These are phyloP conservation scores for Dipodomys stephensi DNA, from an alignment of 2,113 vertebrate species.

Conservation along the genomic window DNA sequence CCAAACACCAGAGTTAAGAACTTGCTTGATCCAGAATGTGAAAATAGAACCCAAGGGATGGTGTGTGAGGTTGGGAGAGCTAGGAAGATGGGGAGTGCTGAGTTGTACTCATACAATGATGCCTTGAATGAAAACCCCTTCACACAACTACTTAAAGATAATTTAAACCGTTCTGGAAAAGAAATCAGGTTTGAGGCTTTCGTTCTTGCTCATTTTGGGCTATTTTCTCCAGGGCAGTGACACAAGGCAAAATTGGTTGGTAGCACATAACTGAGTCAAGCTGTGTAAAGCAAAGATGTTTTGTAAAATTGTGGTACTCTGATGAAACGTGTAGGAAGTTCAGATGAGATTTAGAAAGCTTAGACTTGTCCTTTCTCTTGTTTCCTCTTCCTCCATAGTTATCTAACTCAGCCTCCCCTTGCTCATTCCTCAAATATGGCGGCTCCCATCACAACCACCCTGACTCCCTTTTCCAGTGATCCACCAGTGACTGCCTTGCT, in stretches of 20 bases:
- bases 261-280: neutral
- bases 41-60: too few species aligned
- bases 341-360: neutral
- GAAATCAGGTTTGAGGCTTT: neutral
- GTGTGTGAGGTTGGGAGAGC: too few species aligned
- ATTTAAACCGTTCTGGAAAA: neutral
- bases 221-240: neutral
- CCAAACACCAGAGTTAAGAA: neutral
- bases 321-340: neutral
- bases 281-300: neutral
- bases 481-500: too few species aligned
- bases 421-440: neutral
- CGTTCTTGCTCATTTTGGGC: neutral
- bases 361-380: accelerated
- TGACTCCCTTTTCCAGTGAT: neutral
- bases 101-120: too few species aligned
- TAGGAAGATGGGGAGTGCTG: too few species aligned
- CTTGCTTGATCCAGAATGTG: neutral
- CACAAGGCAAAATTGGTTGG: neutral
- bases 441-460: neutral
- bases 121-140: too few species aligned
- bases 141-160: too few species aligned
- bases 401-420: accelerated
- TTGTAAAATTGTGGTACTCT: accelerated
- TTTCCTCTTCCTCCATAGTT: accelerated